A percentile compares a stretch with the other conserved stretches of the same genome.
Evolutionary conservation across 2,797 vertebrate species (phyloP).

Genomic region (Gila robusta): DNA sequence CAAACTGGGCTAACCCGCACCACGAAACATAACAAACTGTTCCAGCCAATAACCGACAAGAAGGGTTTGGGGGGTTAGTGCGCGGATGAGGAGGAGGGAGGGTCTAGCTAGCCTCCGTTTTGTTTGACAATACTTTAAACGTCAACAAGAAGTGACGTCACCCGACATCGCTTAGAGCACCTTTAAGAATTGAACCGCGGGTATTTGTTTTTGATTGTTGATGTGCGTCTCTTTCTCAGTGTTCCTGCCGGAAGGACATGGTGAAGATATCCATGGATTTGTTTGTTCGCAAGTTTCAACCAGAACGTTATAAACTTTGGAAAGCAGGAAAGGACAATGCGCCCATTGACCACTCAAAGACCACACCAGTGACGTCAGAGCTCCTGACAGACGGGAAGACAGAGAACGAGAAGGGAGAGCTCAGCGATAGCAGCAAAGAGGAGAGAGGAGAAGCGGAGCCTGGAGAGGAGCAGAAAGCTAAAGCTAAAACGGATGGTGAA

Average conservation of each 20-base stretch:
- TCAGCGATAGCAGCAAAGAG: constrained; percentile 40
- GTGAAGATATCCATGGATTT: constrained; percentile 99
- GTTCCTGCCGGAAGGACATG: constrained; percentile 96
- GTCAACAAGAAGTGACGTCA: no score
- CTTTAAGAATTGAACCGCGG: neutral
- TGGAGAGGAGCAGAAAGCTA: neutral
- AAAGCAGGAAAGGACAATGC: constrained; percentile 90
- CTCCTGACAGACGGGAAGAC: constrained; percentile 69
- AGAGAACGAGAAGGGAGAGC: constrained; percentile 20
- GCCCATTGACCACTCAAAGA: constrained; percentile 89
- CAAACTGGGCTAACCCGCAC: no score
- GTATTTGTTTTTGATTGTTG: neutral
- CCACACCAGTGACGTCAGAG: constrained; percentile 84
- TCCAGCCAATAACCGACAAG: no score
- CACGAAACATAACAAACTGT: no score
- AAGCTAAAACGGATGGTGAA: neutral
- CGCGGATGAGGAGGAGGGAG: no score
- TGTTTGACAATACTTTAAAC: no score
- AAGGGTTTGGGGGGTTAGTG: no score
- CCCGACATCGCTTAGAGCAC: no score
- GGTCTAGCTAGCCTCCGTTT: no score
- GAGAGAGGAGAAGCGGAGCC: neutral
- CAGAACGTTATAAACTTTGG: constrained; percentile 95
- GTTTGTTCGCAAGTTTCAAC: constrained; percentile 95
- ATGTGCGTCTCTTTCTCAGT: constrained; percentile 75